A percentile compares a stretch with the other conserved stretches of the same genome.
Conservation (phyloP, 2,888 invertebrate genomes). For the Epinotia ramella region DNA sequence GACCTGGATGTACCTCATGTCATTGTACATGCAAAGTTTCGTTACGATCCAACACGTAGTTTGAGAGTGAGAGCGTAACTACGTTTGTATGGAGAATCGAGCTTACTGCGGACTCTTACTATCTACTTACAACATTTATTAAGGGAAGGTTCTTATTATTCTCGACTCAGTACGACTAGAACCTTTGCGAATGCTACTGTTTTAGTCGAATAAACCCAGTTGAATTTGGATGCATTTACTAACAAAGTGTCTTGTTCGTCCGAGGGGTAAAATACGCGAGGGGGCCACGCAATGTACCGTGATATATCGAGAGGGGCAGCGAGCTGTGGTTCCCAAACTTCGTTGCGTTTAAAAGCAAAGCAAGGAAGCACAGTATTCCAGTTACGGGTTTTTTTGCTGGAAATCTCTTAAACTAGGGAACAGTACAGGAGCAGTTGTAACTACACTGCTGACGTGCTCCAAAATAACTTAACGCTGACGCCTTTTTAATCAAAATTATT, state of each 20-base stretch:
- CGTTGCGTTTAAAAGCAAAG: not conserved
- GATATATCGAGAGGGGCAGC: constrained; percentile 75
- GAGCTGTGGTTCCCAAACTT: constrained; percentile 63
- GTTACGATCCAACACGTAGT: too few species aligned
- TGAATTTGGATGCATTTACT: constrained; percentile 32
- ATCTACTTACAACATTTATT: too few species aligned
- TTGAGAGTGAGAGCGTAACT: too few species aligned
- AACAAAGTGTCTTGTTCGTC: constrained; percentile 27
- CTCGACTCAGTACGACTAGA: too few species aligned
- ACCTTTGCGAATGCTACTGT: not conserved
- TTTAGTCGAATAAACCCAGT: constrained; percentile 5
- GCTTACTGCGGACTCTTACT: too few species aligned
- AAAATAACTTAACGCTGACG: too few species aligned
- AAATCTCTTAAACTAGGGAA: too few species aligned
- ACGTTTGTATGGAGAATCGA: too few species aligned
- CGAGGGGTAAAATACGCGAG: constrained; percentile 22
- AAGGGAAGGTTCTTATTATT: too few species aligned
- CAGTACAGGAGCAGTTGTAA: not conserved
- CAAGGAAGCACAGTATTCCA: not conserved
- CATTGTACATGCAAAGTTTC: too few species aligned
- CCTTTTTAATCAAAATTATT: too few species aligned
- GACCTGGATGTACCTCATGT: too few species aligned
- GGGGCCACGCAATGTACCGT: constrained; percentile 62
- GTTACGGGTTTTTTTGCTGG: not conserved
- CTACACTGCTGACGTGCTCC: not conserved